Evolutionary conservation across 2,888 invertebrate species (phyloP).

Genomic region (Aporophyla lueneburgensis): DNA sequence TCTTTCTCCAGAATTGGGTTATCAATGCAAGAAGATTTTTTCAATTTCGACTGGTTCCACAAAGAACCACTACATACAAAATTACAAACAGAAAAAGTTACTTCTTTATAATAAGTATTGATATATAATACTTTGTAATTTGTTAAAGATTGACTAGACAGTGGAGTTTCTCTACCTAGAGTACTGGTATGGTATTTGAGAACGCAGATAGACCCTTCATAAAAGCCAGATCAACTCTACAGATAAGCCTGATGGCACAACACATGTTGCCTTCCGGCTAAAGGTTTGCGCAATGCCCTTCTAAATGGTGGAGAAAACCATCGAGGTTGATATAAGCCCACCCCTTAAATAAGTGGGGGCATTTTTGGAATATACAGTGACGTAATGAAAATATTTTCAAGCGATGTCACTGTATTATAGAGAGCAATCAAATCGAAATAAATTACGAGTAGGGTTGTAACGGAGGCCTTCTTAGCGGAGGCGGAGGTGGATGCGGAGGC

Average conservation of each 20-base stretch:
- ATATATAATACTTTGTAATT: not conserved
- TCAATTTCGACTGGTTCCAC: too few species aligned
- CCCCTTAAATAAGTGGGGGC: not conserved
- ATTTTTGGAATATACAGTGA: not conserved
- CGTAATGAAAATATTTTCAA: slow-evolving; percentile 10
- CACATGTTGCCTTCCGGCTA: not conserved
- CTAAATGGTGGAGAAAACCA: not conserved
- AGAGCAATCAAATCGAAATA: slow-evolving; percentile 8
- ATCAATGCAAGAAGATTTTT: too few species aligned
- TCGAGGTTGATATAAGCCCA: not conserved
- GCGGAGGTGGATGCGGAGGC: too few species aligned
- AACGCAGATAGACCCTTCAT: not conserved
- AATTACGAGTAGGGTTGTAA: not conserved
- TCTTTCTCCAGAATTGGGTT: too few species aligned
- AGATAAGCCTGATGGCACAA: slow-evolving; percentile 18
- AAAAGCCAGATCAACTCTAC: not conserved
- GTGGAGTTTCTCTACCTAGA: too few species aligned
- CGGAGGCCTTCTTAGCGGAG: too few species aligned
- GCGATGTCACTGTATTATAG: not conserved
- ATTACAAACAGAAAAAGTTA: too few species aligned
- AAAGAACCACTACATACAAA: too few species aligned
- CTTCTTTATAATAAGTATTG: too few species aligned
- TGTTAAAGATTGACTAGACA: not conserved
- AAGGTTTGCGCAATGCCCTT: not conserved
- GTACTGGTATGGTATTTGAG: not conserved